Evolutionary conservation across 2,888 invertebrate species (phyloP), one percentile per base, ranked within the genome.

Genomic region (Netelia melanura): DNA sequence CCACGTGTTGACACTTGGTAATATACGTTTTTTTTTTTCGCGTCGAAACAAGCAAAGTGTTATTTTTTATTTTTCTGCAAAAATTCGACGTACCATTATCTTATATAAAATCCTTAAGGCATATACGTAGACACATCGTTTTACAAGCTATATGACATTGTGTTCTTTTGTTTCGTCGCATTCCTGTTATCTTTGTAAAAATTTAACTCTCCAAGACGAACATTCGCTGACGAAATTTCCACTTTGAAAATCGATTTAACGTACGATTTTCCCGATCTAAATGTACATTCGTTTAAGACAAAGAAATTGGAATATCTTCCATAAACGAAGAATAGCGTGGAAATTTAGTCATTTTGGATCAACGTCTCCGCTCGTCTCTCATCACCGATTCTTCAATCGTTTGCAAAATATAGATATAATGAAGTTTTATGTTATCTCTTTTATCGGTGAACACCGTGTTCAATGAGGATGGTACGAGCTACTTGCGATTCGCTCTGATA

Each of bases 71-170:
- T 84, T 81, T 58, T 75, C 48, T 68, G 25, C 72, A 58, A 74
- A 77, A 75, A 52, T 64, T 81, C 74, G 74, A 75, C 81, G 81
- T 74, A 44, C 43, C 62, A 84, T 77, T 77, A 38, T 81, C 38
- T 38, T 38, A 38, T 78, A 78, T 54, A 84, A 84, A 84, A 76
- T 84, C 70, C 81, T 84, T 81, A 81, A 84, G 81, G 81, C 81
- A 78, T 81, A 79, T 38, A 74, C 68, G 65, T 75, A 84, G 78
- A 84, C 84, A 78, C 68, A 81, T 84, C 72, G 62, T 74, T 76
- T 38, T 84, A 84, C 68, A 65, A 81, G 30, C 38, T 74, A 67
- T 58, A 56, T 54, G 61, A 77, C 48, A 62, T 80, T 72, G 48
- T 74, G 17, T 44, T 64, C 10, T 71, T 56, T 64, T 67, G 25